phyloP scores from a whole-genome alignment of 2,113 vertebrate species.

The Smithornis capensis region DNA sequence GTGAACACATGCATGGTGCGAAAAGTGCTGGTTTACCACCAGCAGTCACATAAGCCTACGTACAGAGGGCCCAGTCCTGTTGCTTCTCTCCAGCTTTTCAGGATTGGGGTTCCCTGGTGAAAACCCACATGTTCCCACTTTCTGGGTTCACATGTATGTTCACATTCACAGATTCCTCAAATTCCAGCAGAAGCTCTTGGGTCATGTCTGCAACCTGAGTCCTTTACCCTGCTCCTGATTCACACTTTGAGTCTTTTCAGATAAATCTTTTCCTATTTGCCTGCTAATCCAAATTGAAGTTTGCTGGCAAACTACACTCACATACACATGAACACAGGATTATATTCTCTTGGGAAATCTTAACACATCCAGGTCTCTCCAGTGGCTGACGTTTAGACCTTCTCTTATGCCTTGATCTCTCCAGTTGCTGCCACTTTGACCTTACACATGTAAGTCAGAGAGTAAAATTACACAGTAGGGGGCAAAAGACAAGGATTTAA shows the following conservation, averaged over 20 bases:
- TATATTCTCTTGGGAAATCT: not conserved
- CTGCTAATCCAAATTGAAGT: not conserved
- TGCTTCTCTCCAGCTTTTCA: not conserved
- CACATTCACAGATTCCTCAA: not conserved
- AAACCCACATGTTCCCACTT: not conserved
- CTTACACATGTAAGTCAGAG: not conserved
- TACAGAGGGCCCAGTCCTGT: not conserved
- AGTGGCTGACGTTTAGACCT: not conserved
- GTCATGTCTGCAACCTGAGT: not conserved
- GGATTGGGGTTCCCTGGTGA: not conserved
- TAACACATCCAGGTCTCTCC: not conserved
- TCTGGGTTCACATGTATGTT: not conserved
- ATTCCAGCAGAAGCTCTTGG: not conserved
- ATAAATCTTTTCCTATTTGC: not conserved
- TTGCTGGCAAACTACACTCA: not conserved
- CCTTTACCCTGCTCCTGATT: not conserved
- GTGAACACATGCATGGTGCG: rapidly evolving
- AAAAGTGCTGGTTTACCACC: not conserved
- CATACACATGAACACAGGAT: not conserved
- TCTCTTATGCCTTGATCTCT: not conserved
- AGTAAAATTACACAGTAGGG: not conserved
- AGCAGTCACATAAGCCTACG: not conserved
- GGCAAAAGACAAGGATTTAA: not conserved
- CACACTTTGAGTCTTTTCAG: not conserved
- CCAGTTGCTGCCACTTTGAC: not conserved